phyloP scores from a whole-genome alignment of 2,888 invertebrate species.

The Pseudococcus jackbeardsleyi region DNA sequence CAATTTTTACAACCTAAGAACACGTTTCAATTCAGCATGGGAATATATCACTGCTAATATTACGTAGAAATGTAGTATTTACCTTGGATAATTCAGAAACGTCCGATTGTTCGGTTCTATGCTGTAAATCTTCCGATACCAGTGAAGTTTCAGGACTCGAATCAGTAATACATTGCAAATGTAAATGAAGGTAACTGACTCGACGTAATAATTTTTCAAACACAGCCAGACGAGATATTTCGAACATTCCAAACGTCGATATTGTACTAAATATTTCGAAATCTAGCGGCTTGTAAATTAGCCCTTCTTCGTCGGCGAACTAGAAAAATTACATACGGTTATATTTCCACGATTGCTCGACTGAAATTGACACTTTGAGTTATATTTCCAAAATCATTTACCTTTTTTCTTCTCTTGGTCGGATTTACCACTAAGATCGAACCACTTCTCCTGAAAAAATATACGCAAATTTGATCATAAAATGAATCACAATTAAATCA shows the following conservation, averaged over 20 bases:
- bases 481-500: background rate
- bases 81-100: constrained; percentile 57
- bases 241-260: constrained; percentile 60
- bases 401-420: constrained; percentile 60
- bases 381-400: background rate
- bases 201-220: constrained; percentile 63
- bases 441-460: constrained; percentile 51
- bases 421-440: constrained; percentile 59
- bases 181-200: constrained; percentile 55
- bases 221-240: constrained; percentile 60
- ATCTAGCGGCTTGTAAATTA: constrained; percentile 58
- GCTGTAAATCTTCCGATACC: background rate
- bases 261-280: constrained; percentile 61
- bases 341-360: background rate
- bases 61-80: background rate
- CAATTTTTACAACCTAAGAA: constrained; percentile 82
- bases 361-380: background rate
- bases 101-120: constrained; percentile 1
- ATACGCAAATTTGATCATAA: background rate
- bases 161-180: constrained; percentile 49
- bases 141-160: constrained; percentile 1
- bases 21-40: background rate
- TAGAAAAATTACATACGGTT: background rate
- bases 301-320: constrained; percentile 62
- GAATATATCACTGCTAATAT: background rate